Conservation (phyloP, 2,888 invertebrate species). For the Strigamia transsilvanica region DNA sequence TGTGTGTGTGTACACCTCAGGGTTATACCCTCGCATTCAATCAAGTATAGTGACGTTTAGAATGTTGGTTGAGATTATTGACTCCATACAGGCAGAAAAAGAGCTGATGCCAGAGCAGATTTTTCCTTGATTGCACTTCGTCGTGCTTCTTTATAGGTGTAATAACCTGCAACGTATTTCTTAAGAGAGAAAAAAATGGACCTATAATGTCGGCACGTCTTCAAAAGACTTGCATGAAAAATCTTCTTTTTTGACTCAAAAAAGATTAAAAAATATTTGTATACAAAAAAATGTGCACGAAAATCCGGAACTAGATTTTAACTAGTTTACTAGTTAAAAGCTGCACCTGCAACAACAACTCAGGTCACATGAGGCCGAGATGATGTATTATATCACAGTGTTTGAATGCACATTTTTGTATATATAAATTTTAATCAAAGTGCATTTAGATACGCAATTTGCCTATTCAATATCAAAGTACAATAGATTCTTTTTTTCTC, state of each 20-base stretch:
- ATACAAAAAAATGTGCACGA: background rate
- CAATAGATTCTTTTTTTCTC: background rate
- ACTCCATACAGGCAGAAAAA: constrained; percentile 22
- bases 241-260: background rate
- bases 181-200: background rate
- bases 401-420: background rate
- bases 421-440: background rate
- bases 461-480: background rate
- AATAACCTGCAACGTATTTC: constrained; percentile 32
- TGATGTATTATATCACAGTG: background rate
- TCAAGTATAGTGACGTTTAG: constrained; percentile 16
- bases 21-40: constrained; percentile 37
- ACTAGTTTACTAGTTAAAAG: constrained; percentile 47
- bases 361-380: constrained; percentile 12
- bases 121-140: constrained; percentile 44
- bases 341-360: background rate
- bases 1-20: constrained; percentile 23
- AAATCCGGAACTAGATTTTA: constrained; percentile 25
- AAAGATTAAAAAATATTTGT: background rate
- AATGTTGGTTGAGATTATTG: constrained; percentile 15
- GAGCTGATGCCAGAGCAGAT: constrained; percentile 18
- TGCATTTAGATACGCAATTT: background rate
- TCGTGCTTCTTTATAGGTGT: constrained; percentile 31
- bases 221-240: constrained; percentile 19
- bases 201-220: background rate